Evolutionary conservation across 2,797 vertebrate genomes (phyloP).

Genomic region (Catharus ustulatus): DNA sequence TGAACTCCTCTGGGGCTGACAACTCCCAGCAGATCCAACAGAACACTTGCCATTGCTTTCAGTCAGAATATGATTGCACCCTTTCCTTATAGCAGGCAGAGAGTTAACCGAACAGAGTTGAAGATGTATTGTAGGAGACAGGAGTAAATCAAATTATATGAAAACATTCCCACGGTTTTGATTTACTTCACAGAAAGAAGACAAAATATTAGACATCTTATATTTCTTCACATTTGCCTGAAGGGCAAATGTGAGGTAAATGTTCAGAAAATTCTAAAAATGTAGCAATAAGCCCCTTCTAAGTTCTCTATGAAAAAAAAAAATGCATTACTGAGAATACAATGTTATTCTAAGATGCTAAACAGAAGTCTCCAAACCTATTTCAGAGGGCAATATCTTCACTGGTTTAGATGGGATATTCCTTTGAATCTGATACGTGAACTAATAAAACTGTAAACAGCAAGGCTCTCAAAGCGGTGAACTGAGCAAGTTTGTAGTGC

Average conservation of each 20-base stretch:
- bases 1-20: not conserved
- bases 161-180: slow-evolving; percentile 80
- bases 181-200: slow-evolving; percentile 78
- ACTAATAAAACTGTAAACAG: not conserved
- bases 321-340: slow-evolving; percentile 42
- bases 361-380: not conserved
- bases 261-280: slow-evolving; percentile 69
- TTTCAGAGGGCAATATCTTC: slow-evolving; percentile 16
- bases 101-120: slow-evolving; percentile 65
- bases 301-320: slow-evolving; percentile 25
- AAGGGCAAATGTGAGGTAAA: slow-evolving; percentile 70
- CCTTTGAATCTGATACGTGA: not conserved
- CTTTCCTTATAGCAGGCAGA: slow-evolving; percentile 59
- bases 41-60: slow-evolving; percentile 29
- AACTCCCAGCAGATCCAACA: slow-evolving; percentile 2
- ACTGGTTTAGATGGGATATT: slow-evolving; percentile 8
- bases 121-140: slow-evolving; percentile 71
- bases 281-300: slow-evolving; percentile 60
- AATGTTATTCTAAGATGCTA: slow-evolving; percentile 45
- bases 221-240: slow-evolving; percentile 73
- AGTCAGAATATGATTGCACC: not conserved
- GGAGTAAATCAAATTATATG: slow-evolving; percentile 73
- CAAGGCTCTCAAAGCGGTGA: not conserved
- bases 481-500: slow-evolving; percentile 54
- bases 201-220: slow-evolving; percentile 74